Conservation (phyloP, 2,113 vertebrate species). For the Coreoperca whiteheadi region DNA sequence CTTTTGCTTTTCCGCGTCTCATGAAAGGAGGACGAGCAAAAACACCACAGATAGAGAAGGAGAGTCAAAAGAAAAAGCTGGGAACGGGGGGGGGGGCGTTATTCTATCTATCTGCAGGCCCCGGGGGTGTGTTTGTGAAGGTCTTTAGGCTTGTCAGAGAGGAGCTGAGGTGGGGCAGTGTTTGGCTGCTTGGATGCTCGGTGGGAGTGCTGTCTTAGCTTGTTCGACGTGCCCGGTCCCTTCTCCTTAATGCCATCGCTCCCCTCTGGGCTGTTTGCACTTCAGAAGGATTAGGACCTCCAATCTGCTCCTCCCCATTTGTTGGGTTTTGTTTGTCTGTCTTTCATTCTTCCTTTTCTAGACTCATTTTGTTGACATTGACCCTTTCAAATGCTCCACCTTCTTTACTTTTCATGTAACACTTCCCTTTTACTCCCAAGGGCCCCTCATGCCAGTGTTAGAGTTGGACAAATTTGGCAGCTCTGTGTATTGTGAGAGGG, state of each 20-base stretch:
- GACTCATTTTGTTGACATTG: slow-evolving; percentile 29
- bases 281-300: slow-evolving; percentile 61
- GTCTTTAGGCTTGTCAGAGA: slow-evolving; percentile 50
- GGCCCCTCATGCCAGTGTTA: background rate
- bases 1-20: slow-evolving; percentile 29
- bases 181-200: slow-evolving; percentile 42
- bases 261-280: slow-evolving; percentile 63
- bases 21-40: slow-evolving; percentile 40
- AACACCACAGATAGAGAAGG: background rate
- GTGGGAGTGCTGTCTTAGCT: slow-evolving; percentile 62
- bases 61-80: background rate
- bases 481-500: background rate
- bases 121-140: slow-evolving; percentile 32
- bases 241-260: slow-evolving; percentile 57
- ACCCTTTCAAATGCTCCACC: background rate
- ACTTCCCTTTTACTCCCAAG: background rate
- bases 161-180: slow-evolving; percentile 58
- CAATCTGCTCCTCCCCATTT: slow-evolving; percentile 37
- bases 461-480: background rate
- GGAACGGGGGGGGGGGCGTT: background rate
- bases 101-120: slow-evolving; percentile 20
- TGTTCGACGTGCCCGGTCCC: slow-evolving; percentile 66
- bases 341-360: slow-evolving; percentile 29
- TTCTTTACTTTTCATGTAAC: slow-evolving; percentile 19
- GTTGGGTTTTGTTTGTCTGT: slow-evolving; percentile 24